Evolutionary conservation across 2,113 vertebrate genomes (phyloP), one percentile per base, ranked within the genome.

Genomic region (Sapayoa aenigma): DNA sequence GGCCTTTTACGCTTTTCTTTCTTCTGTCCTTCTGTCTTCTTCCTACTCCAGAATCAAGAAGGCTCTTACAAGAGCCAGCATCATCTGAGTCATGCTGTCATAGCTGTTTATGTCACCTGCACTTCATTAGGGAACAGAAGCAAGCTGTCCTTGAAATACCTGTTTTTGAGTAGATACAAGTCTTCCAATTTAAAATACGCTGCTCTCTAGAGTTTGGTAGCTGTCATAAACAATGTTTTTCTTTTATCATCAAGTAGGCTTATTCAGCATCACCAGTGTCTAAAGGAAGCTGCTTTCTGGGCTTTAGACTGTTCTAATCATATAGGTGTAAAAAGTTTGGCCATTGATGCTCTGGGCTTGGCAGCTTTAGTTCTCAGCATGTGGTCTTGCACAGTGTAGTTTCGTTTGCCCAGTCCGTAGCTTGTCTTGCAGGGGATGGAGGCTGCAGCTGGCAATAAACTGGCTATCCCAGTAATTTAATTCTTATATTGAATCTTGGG

Each of bases 121-220:
- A 11, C 87, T 95, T 95, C 85, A 62, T 93, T 92, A 87, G 69
- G 87, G 80, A 89, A 33, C 31, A 30, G 62, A 90, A 67, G 76
- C 74, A 73, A 87, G 86, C 85, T 96, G 93, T 95, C 95, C 92
- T 95, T 90, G 92, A 95, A 95, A 90, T 94, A 96, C 91, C 91
- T 95, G 93, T 84, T 95, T 90, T 73, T 77, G 86, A 94, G 53
- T 80, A 87, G 87, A 71, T 87, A 46, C 52, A 42, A 42, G 72
- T 77, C 87, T 95, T 84, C 68, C 91, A 58, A 83, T 88, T 92
- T 94, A 86, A 95, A 95, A 88, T 62, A 37, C 30, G 84, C 95
- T 87, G 62, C 62, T 95, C 77, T 92, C 82, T 93, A 59, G 75
- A 77, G 91, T 94, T 94, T 74, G 44, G 33, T 83, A 67, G 88